Base-by-base conservation (phyloP, 2,797 vertebrate genomes). In the Capromys pilorides region DNA sequence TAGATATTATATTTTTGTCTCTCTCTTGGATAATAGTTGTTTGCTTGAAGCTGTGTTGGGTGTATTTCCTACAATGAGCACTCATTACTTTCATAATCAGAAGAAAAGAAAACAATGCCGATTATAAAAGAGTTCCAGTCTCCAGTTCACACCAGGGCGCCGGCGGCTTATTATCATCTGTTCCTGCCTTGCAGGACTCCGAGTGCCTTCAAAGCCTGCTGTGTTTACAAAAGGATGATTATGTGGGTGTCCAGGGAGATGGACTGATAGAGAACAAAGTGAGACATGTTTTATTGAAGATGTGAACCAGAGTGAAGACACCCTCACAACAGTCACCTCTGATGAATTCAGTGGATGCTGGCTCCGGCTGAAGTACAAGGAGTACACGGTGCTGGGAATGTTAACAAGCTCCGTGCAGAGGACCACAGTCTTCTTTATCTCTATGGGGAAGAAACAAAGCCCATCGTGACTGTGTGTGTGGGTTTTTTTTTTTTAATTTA, bases 281-380 rank as follows among this genome's bases (percentile, higher is more conserved):
- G 61, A 94, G 93, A 81, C 96, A 93, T 88, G 96, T 96, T 96
- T 97, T 95, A 94, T 80, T 88, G 94, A 97, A 93, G 96, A 93
- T 0, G 6, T 66, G 84, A 91, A 89, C 84, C 75, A 85, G 86
- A 91, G 78, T 83, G 81, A 85, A 94, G 95, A 73, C n/a, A 24
- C 73, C 91, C 51, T 91, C 57, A 45, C 33, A 77, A 78, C 86
- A 94, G 80, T 89, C 92, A 41, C 33, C 86, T 73, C 66, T 80
- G 13, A 33, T 73, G 88, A 90, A 88, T 88, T 86, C 90, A 71
- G 81, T 3, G 45, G 66, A 86, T 75, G 82, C 59, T 64, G 84
- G 73, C 41, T 95, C 33, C 13, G 80, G 88, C 83, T 84, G 62
- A 36, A 94, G 93, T 11, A 83, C 81, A 90, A 14, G 22, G 73